These are phyloP conservation scores for Pseudonaja textilis DNA, from an alignment of 2,113 vertebrate genomes.

Conservation along the genomic window DNA sequence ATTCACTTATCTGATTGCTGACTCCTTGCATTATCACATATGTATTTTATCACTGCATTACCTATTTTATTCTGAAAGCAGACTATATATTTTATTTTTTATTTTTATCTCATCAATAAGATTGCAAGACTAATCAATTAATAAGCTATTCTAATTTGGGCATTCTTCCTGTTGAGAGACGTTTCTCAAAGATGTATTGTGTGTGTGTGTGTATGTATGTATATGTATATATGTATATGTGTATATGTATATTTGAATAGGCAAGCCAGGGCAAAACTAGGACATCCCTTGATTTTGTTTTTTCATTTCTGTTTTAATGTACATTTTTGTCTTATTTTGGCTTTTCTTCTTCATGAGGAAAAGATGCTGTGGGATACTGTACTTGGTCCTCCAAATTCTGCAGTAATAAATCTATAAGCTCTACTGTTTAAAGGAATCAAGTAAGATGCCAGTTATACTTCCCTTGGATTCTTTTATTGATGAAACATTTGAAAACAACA, in stretches of 20 bases:
- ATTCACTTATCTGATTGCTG: background rate
- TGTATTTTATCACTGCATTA: background rate
- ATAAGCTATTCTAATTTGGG: background rate
- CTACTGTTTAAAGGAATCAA: background rate
- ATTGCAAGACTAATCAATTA: background rate
- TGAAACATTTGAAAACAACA: background rate
- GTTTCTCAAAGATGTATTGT: background rate
- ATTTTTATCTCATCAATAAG: background rate
- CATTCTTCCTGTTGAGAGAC: background rate
- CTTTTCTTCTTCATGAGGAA: background rate
- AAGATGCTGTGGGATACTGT: background rate
- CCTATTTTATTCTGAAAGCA: background rate
- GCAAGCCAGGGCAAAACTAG: background rate
- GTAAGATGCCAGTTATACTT: background rate
- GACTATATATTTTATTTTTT: background rate
- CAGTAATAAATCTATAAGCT: background rate
- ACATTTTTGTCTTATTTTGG: background rate
- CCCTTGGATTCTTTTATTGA: background rate
- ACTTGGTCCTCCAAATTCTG: background rate
- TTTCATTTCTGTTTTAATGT: background rate
- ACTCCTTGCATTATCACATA: background rate
- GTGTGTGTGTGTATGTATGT: too few relatives aligned
- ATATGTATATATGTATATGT: too few relatives aligned
- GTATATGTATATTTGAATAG: background rate
- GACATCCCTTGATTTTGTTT: background rate